These are phyloP conservation scores for Callospermophilus lateralis DNA, from an alignment of 2,113 vertebrate genomes.

Conservation along the genomic window DNA sequence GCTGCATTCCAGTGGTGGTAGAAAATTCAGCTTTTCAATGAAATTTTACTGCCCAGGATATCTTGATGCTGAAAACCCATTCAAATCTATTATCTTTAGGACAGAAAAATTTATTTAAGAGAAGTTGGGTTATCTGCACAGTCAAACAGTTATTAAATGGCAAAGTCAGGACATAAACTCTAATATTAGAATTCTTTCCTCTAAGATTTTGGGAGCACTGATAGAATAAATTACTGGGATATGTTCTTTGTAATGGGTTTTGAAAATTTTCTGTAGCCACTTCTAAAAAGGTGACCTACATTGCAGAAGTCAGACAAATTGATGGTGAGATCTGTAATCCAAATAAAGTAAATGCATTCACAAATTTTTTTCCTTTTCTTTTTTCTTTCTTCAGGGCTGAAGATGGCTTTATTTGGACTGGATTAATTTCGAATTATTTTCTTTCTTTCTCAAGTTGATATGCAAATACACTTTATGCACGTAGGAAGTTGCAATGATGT, in stretches of 20 bases:
- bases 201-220: neutral
- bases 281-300: constrained; percentile 23
- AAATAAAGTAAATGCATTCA: constrained; percentile 38
- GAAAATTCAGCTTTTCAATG: constrained; percentile 33
- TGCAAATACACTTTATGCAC: neutral
- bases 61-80: constrained; percentile 15
- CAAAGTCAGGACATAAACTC: neutral
- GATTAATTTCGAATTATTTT: neutral
- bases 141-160: neutral
- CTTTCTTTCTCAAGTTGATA: neutral
- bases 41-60: neutral
- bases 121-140: neutral
- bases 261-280: neutral
- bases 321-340: neutral
- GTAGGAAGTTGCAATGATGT: neutral
- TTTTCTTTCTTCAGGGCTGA: constrained; percentile 47
- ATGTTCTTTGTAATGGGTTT: constrained; percentile 8
- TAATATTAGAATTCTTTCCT: neutral
- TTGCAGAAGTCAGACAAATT: neutral
- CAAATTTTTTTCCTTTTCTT: neutral
- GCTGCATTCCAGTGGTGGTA: neutral
- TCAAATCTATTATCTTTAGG: neutral
- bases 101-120: neutral
- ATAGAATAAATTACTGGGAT: neutral
- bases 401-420: neutral